Percentiles rank a stretch among this genome's conserved stretches.
phyloP scores from a whole-genome alignment of 1,140 invertebrate genomes.

The Calliphora vicina region DNA sequence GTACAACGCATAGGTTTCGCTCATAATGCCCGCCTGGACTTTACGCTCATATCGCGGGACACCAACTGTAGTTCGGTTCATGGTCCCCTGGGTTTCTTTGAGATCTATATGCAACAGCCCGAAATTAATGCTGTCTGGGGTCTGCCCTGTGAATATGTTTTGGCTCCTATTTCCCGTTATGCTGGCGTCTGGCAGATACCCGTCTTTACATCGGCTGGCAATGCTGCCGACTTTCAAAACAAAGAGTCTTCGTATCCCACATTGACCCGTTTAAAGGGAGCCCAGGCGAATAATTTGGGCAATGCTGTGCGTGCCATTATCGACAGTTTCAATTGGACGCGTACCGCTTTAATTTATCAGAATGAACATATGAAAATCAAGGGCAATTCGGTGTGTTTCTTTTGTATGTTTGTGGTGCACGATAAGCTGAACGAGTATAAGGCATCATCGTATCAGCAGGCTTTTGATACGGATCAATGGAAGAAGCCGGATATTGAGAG shows the following conservation, averaged over 20 bases:
- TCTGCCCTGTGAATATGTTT: slow-evolving; percentile 89
- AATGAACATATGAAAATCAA: slow-evolving; percentile 68
- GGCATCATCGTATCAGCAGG: slow-evolving; percentile 66
- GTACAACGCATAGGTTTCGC: slow-evolving; percentile 68
- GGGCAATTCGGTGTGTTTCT: slow-evolving; percentile 76
- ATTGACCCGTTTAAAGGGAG: slow-evolving; percentile 86
- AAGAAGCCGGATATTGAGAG: slow-evolving; percentile 67
- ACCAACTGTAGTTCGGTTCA: slow-evolving; percentile 81
- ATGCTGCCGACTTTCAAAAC: slow-evolving; percentile 74
- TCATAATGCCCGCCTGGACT: slow-evolving; percentile 70
- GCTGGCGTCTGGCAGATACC: slow-evolving; percentile 88
- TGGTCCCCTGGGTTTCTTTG: slow-evolving; percentile 80
- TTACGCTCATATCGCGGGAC: slow-evolving; percentile 75
- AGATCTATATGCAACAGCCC: slow-evolving; percentile 69
- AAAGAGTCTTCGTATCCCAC: slow-evolving; percentile 70
- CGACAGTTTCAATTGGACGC: slow-evolving; percentile 73
- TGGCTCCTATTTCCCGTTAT: slow-evolving; percentile 89
- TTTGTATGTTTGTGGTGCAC: slow-evolving; percentile 73
- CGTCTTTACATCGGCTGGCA: slow-evolving; percentile 83
- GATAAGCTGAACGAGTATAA: slow-evolving; percentile 56
- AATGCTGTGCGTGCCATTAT: slow-evolving; percentile 75
- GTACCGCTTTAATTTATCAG: slow-evolving; percentile 73
- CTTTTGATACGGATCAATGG: slow-evolving; percentile 70
- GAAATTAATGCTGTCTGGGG: slow-evolving; percentile 85
- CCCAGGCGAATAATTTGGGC: slow-evolving; percentile 75